Evolutionary conservation across 1,140 invertebrate species (phyloP), one percentile per base, ranked within the genome.

Genomic region (Galendromus occidentalis): DNA sequence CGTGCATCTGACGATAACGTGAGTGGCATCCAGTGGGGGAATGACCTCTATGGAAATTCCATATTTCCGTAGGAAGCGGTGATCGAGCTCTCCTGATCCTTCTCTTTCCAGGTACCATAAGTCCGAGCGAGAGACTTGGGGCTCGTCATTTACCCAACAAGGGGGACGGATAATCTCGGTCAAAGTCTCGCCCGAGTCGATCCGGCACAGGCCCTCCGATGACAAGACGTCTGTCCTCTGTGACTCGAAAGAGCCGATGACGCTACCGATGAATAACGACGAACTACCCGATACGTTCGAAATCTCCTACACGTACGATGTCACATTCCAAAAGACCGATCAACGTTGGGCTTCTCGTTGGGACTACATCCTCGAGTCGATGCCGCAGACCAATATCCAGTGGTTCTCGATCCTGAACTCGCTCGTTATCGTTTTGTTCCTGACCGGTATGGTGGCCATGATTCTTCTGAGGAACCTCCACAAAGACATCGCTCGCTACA

Each of bases 361-460:
- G 95, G 95, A 99, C 79, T 98, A 98, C 74, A 95, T 99, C 69
- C 78, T 99, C 51, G 91, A 97, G 76, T 95, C 92, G 1, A 94
- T 95, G 85, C 91, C 91, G 0, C 91, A 97, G 72, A 92, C 92
- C 0, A 97, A 98, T 77, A 98, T 98, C 71, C 94, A 98, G 75
- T 98, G 94, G 94, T 98, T 98, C 73, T 72, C 69, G 66, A 82
- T 81, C 67, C 73, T 82, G 71, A 82, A 82, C 69, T 80, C 79
- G 12, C 71, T 83, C 65, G 80, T 82, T 14, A 82, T 82, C 70
- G 81, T 82, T 2, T 70, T 82, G n/a, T 82, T 82, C 72, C 69
- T 82, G 64, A 94, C 91, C 71, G 95, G 94, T 70, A 98, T 99
- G 94, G 92, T 98, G 14, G 95, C 93, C 12, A 98, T 98, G 93